Evolutionary conservation across 2,113 vertebrate genomes (phyloP), one percentile per base, ranked within the genome.

Genomic region (Kobus ellipsiprymnus): DNA sequence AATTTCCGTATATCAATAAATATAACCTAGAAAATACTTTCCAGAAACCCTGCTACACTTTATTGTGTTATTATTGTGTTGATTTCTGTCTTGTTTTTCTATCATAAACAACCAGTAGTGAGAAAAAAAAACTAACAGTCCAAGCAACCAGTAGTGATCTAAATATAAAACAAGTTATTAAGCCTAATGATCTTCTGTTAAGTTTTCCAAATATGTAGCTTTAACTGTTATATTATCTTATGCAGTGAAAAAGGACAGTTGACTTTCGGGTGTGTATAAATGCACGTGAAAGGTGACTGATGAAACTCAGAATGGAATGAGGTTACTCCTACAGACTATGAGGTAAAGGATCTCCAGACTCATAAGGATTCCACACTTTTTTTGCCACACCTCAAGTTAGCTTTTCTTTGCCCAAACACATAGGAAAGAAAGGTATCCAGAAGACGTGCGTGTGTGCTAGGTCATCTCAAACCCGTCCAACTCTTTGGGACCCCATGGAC

Each of bases 31-130:
- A 80, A 93, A 91, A 54, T 64, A 33, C 12, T 64, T 95, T 88
- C 62, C 23, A 48, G 33, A 97, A 93, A 57, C 9, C 12, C 40
- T 57, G 21, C 16, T 78, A 67, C 62, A 44, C n/a, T 48, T 92
- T 25, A 71, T 7, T 55, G 27, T 84, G 36, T 82, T 89, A 62
- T 92, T 29, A 71, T 13, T 55, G 12, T 87, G 33, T 67, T 89
- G 57, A 92, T 64, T 96, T 98, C 16, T 94, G 16, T 90, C 54
- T 71, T 87, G 16, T 84, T 90, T 94, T 97, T 95, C 30, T 88
- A 25, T 88, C 12, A 30, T 80, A 84, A 83, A 25, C 10, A 80
- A 55, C 2, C n/a, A n/a, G n/a, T 33, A 74, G 12, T 44, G n/a
- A 30, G n/a, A 15, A 83, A 7, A 86, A 7, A 90, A 25, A 40